Conservation (phyloP, 2,888 invertebrate species). For the Noctua janthina region DNA sequence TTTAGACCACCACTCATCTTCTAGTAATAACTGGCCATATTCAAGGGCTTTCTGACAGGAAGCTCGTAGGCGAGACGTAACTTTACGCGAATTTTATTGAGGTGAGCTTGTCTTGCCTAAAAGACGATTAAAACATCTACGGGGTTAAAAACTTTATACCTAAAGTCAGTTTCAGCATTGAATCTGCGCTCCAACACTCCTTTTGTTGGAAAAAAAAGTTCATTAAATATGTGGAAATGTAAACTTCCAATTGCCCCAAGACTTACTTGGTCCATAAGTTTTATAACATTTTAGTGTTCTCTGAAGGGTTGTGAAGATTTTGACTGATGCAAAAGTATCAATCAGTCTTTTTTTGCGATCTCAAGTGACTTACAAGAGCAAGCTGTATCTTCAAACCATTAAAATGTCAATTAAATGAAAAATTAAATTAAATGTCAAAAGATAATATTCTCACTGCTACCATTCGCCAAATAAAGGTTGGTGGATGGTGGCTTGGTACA, state of each 20-base stretch:
- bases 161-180: neutral
- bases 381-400: neutral
- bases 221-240: neutral
- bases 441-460: neutral
- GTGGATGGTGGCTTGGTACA: neutral
- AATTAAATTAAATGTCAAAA: neutral
- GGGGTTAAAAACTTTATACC: neutral
- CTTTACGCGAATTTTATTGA: slow-evolving; percentile 41
- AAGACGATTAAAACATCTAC: neutral
- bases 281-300: neutral
- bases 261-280: neutral
- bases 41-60: slow-evolving; percentile 81
- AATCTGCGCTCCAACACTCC: neutral
- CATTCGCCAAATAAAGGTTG: neutral
- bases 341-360: slow-evolving; percentile 5
- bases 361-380: slow-evolving; percentile 8
- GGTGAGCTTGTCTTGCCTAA: slow-evolving; percentile 14
- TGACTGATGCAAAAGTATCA: neutral
- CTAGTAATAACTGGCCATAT: slow-evolving; percentile 89
- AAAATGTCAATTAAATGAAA: neutral
- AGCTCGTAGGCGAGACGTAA: slow-evolving; percentile 39
- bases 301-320: slow-evolving; percentile 36
- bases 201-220: neutral
- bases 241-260: neutral
- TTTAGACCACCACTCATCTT: slow-evolving; percentile 89